These are phyloP conservation scores for Rotaria socialis DNA, from an alignment of 2,888 invertebrate genomes.

Conservation along the genomic window DNA sequence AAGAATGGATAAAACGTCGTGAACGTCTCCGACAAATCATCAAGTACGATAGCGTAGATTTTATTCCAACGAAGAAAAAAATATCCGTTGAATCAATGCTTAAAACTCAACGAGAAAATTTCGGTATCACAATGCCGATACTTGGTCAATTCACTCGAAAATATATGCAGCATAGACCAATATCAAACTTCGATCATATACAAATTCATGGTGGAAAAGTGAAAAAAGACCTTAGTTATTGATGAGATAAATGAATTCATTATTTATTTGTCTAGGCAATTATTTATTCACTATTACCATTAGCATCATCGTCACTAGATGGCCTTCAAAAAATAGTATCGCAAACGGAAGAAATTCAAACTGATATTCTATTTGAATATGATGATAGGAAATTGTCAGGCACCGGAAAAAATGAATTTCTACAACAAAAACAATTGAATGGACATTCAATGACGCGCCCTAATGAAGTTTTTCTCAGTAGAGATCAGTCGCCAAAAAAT, in stretches of 20 bases:
- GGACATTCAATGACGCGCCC: background rate
- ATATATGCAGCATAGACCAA: conserved; percentile 36
- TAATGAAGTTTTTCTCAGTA: background rate
- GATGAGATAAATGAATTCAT: background rate
- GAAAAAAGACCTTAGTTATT: background rate
- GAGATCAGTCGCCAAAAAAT: background rate
- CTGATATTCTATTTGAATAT: background rate
- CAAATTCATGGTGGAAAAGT: conserved; percentile 18
- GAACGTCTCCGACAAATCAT: background rate
- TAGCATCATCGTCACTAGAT: background rate
- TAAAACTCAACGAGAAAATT: conserved; percentile 16
- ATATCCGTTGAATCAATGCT: background rate
- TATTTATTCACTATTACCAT: background rate
- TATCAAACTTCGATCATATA: background rate
- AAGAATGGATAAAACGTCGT: background rate
- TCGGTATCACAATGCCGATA: background rate
- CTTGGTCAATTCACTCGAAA: conserved; percentile 6
- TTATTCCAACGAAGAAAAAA: background rate
- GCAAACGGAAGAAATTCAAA: background rate
- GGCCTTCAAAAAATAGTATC: background rate
- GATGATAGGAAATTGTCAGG: background rate
- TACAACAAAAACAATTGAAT: background rate
- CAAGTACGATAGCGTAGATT: background rate
- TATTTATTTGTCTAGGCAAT: background rate
- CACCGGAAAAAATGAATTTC: background rate